Base-by-base conservation (phyloP, 2,888 invertebrate genomes). In the Synergus laeviventris region DNA sequence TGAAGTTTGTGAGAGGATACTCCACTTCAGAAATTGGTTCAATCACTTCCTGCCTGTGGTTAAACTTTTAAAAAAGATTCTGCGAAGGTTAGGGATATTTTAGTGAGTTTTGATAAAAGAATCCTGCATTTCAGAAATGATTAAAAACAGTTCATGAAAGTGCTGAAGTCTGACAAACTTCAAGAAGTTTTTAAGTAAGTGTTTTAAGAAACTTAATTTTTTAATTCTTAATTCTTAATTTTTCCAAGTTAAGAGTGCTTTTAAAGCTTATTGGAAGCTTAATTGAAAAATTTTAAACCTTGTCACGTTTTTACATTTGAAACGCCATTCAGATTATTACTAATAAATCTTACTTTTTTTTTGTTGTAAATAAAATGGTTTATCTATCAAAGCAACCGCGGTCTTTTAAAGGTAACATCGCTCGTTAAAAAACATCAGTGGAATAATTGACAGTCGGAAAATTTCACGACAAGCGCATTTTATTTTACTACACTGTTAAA, bases 371-470 rank as follows among this genome's bases (percentile, higher is more conserved):
- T n/a, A n/a, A n/a, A n/a, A n/a, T n/a, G n/a, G n/a, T n/a, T n/a
- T n/a, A n/a, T n/a, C n/a, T n/a, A n/a, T n/a, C n/a, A n/a, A n/a
- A n/a, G n/a, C n/a, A n/a, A n/a, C n/a, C n/a, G n/a, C n/a, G n/a
- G n/a, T n/a, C n/a, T n/a, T n/a, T 59, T 59, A 9, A 59, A 24
- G 0, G 1, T 5, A 11, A 59, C 4, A 59, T 21, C 24, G 64
- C 14, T 39, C 39, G 31, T 49, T 45, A 70, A 49, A 49, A 70
- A 49, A 12, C 31, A 31, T 70, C 70, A n/a, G 4, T 70, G n/a
- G 5, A 70, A 70, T n/a, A 49, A 45, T 70, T 70, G 70, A n/a
- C 70, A 70, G 45, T 66, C 45, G 45, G 5, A 70, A 45, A 70
- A 11, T 16, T 49, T 49, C 31, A 4, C 45, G 9, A 45, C 42